Conservation (phyloP, 2,797 vertebrate genomes). For the Chaunax sp. region DNA sequence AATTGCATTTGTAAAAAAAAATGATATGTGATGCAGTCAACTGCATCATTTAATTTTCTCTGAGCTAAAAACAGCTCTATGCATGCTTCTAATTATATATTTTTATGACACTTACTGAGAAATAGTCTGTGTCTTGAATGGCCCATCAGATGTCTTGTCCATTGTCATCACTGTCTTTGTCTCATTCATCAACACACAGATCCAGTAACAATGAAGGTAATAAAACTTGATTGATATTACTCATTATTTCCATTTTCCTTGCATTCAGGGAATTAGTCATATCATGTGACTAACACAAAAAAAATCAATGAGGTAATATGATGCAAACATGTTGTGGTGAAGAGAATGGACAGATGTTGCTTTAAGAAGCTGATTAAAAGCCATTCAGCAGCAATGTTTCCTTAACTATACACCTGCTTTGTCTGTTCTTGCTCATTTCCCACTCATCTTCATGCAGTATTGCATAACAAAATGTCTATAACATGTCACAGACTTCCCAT, state of each 20-base stretch:
- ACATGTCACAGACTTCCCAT: background rate
- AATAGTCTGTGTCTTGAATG: background rate
- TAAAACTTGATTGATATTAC: conserved; percentile 7
- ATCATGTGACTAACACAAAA: background rate
- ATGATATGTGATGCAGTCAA: no score
- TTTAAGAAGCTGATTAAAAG: background rate
- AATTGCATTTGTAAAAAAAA: no score
- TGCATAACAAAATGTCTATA: no score
- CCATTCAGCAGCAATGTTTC: background rate
- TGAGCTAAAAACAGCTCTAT: no score
- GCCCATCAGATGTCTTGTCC: background rate
- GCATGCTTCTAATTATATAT: background rate
- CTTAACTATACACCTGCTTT: background rate
- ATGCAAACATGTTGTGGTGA: conserved; percentile 1
- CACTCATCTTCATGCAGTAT: no score
- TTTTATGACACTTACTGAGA: background rate
- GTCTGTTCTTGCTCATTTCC: background rate
- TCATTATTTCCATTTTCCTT: background rate
- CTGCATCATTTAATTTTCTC: no score
- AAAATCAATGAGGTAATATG: background rate
- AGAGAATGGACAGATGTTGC: background rate
- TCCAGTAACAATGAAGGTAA: background rate
- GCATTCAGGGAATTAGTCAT: no score
- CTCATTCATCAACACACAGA: conserved; percentile 2
- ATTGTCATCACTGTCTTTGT: background rate